Evolutionary conservation across 1,140 invertebrate genomes (phyloP).

Genomic region (Brachionus rotundiformis): DNA sequence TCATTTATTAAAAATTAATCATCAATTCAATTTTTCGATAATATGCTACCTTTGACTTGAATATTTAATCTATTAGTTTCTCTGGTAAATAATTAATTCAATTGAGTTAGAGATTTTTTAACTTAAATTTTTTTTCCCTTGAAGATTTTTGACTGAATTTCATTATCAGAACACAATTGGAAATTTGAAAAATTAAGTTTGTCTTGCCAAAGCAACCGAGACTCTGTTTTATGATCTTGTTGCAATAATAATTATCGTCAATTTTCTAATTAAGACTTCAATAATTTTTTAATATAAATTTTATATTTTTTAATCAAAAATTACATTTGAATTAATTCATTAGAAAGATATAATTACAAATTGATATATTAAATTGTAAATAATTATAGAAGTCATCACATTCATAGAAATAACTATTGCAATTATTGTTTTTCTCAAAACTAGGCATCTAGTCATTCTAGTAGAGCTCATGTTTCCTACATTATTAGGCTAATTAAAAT

Average conservation of each 20-base stretch:
- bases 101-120: not conserved
- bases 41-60: not conserved
- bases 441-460: not conserved
- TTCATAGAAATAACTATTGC: not conserved
- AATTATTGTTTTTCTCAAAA: not conserved
- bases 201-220: not conserved
- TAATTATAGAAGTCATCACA: constrained; percentile 5
- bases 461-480: not conserved
- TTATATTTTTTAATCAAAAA: not conserved
- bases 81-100: not conserved
- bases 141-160: not conserved
- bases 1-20: too few species aligned
- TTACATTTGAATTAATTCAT: constrained; percentile 16
- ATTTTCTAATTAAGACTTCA: constrained; percentile 16
- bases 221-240: constrained; percentile 1
- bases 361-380: constrained; percentile 22
- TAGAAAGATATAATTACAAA: constrained; percentile 17
- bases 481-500: constrained; percentile 9
- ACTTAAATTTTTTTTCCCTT: not conserved
- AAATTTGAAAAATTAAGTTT: constrained; percentile 6
- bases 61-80: not conserved
- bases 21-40: too few species aligned
- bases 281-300: not conserved
- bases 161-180: not conserved
- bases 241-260: constrained; percentile 14